These are phyloP conservation scores for Bombus terrestris DNA, from an alignment of 1,140 invertebrate genomes.

Conservation along the genomic window DNA sequence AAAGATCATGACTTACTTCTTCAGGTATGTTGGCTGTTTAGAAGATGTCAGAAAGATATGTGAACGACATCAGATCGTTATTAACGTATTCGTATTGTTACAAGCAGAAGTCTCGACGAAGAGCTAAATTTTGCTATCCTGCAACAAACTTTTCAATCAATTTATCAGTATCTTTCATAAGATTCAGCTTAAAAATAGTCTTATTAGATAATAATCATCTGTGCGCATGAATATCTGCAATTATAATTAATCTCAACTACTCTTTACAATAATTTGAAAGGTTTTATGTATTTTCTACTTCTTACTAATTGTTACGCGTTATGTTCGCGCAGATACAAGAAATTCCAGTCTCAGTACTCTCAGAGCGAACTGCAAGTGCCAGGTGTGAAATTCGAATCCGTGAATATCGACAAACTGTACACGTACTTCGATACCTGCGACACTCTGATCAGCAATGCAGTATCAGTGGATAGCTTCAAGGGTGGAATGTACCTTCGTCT, in stretches of 20 bases:
- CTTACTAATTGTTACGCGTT: not conserved
- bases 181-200: too few relatives aligned
- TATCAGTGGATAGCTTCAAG: constrained; percentile 78
- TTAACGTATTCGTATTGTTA: too few relatives aligned
- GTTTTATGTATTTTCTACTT: not conserved
- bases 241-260: too few relatives aligned
- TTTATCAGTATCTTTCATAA: too few relatives aligned
- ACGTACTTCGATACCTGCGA: constrained; percentile 83
- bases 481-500: constrained; percentile 76
- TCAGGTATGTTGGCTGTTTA: constrained; percentile 63
- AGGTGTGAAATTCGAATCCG: constrained; percentile 85
- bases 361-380: constrained; percentile 83
- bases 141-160: too few relatives aligned
- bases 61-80: too few relatives aligned
- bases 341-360: constrained; percentile 74
- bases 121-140: too few relatives aligned
- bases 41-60: too few relatives aligned
- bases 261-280: too few relatives aligned
- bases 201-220: too few relatives aligned
- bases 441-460: constrained; percentile 78
- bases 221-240: too few relatives aligned
- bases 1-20: constrained; percentile 80
- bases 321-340: constrained; percentile 73
- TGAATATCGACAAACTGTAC: constrained; percentile 85
- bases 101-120: too few relatives aligned